Evolutionary conservation across 2,797 vertebrate species (phyloP).

Genomic region (Falco cherrug): DNA sequence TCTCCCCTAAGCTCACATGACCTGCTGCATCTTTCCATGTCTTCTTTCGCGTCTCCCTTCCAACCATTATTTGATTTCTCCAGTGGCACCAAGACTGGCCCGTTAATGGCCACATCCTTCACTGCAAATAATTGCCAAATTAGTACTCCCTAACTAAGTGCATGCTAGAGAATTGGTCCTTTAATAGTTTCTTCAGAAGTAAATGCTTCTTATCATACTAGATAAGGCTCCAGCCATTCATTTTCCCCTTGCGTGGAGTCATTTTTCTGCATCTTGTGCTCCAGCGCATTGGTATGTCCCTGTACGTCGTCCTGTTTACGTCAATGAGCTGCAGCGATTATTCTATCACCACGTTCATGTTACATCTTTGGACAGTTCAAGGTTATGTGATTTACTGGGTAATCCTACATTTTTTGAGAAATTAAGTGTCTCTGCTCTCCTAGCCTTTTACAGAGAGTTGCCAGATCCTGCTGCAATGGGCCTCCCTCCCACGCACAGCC

Average conservation of each 20-base stretch:
- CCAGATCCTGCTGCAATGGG: conserved; percentile 3
- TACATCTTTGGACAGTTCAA: conserved; percentile 41
- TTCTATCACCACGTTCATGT: conserved; percentile 50
- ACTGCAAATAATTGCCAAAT: conserved; percentile 55
- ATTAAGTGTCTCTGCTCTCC: conserved; percentile 36
- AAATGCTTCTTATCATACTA: conserved; percentile 33
- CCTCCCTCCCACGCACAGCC: conserved; percentile 8
- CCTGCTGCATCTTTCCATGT: not conserved
- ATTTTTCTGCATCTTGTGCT: not conserved
- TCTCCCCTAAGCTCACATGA: not conserved
- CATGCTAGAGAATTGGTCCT: conserved; percentile 1
- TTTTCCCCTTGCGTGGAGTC: conserved; percentile 15
- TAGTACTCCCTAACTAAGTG: conserved; percentile 50
- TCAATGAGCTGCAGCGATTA: conserved; percentile 40
- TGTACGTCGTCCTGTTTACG: not conserved
- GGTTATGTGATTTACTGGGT: conserved; percentile 49
- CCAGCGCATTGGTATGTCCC: conserved; percentile 24
- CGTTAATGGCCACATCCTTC: conserved; percentile 20
- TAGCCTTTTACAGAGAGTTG: conserved; percentile 4
- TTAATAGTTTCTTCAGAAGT: conserved; percentile 57
- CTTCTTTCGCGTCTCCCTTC: not conserved
- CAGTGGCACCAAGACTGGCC: not conserved
- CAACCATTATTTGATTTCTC: not conserved
- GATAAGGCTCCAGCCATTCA: conserved; percentile 49
- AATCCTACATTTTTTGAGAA: conserved; percentile 26